A percentile compares a stretch with the other conserved stretches of the same genome.
Evolutionary conservation across 1,140 invertebrate species (phyloP).

Genomic region (Papilio polytes): DNA sequence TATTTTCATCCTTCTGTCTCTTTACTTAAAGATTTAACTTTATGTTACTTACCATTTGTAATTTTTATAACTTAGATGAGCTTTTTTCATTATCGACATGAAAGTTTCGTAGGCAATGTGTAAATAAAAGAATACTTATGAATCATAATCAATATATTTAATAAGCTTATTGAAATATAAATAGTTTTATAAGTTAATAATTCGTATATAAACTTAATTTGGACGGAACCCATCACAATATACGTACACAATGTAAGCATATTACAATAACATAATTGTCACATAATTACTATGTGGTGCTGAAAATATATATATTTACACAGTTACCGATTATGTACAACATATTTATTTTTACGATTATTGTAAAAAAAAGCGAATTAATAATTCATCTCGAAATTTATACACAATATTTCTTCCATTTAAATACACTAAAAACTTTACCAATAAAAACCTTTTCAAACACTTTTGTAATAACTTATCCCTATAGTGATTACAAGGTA

Average conservation of each 20-base stretch:
- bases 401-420: too few species aligned
- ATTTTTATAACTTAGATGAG: neutral
- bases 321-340: neutral
- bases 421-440: too few species aligned
- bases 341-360: neutral
- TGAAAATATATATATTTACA: constrained; percentile 46
- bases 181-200: constrained; percentile 77
- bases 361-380: too few species aligned
- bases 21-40: neutral
- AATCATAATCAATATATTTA: constrained; percentile 54
- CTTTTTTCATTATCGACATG: too few species aligned
- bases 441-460: too few species aligned
- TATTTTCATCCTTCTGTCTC: neutral
- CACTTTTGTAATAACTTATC: neutral
- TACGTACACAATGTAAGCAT: constrained; percentile 75
- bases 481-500: neutral
- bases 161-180: constrained; percentile 66
- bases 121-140: constrained; percentile 37
- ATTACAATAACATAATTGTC: constrained; percentile 53
- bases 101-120: neutral
- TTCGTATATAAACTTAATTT: constrained; percentile 61
- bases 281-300: constrained; percentile 70
- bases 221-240: constrained; percentile 76
- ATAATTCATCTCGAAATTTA: too few species aligned
- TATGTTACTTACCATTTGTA: neutral